A percentile compares a stretch with the other conserved stretches of the same genome.
These are phyloP conservation scores for Ophthalmolycus amberensis DNA, from an alignment of 2,113 vertebrate species.

Conservation along the genomic window DNA sequence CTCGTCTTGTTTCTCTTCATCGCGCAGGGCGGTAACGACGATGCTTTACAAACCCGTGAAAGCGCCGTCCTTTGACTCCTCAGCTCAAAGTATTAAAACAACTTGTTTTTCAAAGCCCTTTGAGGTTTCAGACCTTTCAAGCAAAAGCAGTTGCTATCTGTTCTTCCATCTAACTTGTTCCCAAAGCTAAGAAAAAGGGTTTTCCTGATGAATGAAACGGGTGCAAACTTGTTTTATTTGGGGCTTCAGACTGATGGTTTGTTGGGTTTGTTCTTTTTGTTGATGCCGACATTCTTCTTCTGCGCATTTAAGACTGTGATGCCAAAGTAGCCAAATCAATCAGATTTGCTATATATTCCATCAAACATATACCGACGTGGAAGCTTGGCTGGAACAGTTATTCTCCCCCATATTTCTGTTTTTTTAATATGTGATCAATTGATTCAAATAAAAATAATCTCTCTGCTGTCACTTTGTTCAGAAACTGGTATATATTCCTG, in stretches of 20 bases:
- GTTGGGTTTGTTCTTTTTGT: background rate
- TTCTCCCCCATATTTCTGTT: background rate
- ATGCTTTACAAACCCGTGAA: constrained; percentile 17
- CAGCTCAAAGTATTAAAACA: constrained; percentile 2
- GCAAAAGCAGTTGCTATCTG: background rate
- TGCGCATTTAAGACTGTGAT: background rate
- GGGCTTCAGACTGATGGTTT: background rate
- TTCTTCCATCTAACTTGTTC: background rate
- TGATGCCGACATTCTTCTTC: background rate
- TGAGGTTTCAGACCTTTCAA: constrained; percentile 19
- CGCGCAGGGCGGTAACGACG: background rate
- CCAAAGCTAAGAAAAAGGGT: background rate
- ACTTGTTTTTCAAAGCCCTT: background rate
- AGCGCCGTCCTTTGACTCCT: constrained; percentile 7
- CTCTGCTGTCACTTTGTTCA: no score
- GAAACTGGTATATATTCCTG: no score
- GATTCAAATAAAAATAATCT: background rate
- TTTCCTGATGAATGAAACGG: constrained; percentile 1
- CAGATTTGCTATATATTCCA: background rate
- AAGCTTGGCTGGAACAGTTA: background rate
- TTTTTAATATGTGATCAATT: background rate
- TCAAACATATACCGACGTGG: background rate
- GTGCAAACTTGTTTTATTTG: background rate
- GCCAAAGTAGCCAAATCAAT: background rate
- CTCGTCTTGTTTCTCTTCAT: constrained; percentile 41